Conservation (phyloP, 2,888 invertebrate genomes). For the Heliothis peltigera region DNA sequence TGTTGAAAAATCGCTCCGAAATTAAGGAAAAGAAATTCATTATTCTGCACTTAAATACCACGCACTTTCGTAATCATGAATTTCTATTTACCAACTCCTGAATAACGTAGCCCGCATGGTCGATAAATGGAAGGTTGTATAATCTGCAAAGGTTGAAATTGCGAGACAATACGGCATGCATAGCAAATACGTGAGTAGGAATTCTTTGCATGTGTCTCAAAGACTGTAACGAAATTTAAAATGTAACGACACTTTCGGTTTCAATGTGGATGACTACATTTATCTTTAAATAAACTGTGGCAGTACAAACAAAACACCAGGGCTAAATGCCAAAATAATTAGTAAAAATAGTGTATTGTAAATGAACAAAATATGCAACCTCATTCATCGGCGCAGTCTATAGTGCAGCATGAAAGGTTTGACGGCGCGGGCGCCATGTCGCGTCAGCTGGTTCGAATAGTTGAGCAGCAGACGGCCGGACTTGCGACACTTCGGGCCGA, state of each 20-base stretch:
- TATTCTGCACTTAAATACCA: no score
- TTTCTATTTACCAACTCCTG: conserved; percentile 12
- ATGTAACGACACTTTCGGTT: conserved; percentile 24
- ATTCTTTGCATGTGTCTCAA: not conserved
- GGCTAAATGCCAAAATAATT: conserved; percentile 28
- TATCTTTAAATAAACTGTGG: conserved; percentile 31
- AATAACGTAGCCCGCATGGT: conserved; percentile 30
- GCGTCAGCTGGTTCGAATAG: conserved; percentile 78
- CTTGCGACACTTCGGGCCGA: conserved; percentile 78
- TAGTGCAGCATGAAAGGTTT: conserved; percentile 61
- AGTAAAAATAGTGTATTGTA: conserved; percentile 45
- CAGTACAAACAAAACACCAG: conserved; percentile 28
- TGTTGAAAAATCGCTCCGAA: no score
- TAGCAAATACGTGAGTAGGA: not conserved
- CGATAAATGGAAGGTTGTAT: conserved; percentile 36
- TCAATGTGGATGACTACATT: conserved; percentile 21
- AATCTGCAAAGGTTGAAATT: conserved; percentile 4
- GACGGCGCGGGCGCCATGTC: conserved; percentile 81
- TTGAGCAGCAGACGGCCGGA: conserved; percentile 74
- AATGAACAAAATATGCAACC: conserved; percentile 54
- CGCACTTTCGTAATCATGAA: not conserved
- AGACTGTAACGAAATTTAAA: conserved; percentile 4
- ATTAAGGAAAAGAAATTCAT: no score
- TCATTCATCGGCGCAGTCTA: conserved; percentile 50
- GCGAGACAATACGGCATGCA: not conserved